Base-by-base conservation (phyloP, 2,113 vertebrate species). In the Colaptes auratus region DNA sequence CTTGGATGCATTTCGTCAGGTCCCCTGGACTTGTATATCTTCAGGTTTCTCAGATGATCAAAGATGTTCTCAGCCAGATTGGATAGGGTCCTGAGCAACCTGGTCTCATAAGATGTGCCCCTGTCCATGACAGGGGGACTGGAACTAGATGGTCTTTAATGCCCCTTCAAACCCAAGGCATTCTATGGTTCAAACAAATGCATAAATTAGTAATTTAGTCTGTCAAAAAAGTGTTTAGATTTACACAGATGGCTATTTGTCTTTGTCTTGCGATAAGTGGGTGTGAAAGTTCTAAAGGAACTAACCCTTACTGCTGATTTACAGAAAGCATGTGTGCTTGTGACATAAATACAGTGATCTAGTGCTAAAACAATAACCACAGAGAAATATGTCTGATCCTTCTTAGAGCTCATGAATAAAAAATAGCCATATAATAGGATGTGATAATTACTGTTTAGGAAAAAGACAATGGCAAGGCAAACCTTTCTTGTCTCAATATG, bases 321-420 rank as follows among this genome's bases (percentile, higher is more conserved):
- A 78, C 19, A 92, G 83, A 89, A 92, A 71, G 25, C 61, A 60
- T 92, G 87, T 90, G 73, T 88, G 56, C 17, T 82, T 42, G 33
- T 80, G 52, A 74, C 42, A 67, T 64, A 86, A 91, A 74, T 56
- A 18, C 27, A 66, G 56, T 12, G 55, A 73, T 80, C 21, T 55
- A 83, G 17, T 5, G 6, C 16, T 70, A 60, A 77, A 80, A 95
- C 65, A 88, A 67, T 64, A 89, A 82, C 5, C 0, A 1, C 18
- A 55, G 30, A 61, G 20, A 88, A 89, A 74, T 52, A 50, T 42
- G 33, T 79, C 48, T 86, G 36, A 67, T 71, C 42, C 42, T 77
- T 86, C 28, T 74, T 77, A 73, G 27, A 67, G 11, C 15, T 94
- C 52, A 80, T 67, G 77, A 83, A 28, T 48, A 6, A 4, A 80